Evolutionary conservation across 2,113 vertebrate genomes (phyloP).

Genomic region (Grus americana): DNA sequence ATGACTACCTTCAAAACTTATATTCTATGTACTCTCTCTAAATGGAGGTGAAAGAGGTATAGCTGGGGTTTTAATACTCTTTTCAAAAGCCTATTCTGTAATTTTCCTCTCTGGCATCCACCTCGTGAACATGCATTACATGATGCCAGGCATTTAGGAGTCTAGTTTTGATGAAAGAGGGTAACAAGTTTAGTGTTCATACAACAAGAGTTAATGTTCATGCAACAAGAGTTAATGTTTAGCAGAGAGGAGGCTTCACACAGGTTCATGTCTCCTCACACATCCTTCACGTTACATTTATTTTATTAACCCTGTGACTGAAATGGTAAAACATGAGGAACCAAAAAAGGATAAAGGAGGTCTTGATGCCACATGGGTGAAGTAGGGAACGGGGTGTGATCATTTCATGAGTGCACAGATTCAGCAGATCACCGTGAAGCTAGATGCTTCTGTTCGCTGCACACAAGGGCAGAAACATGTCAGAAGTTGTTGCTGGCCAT

Average conservation of each 20-base stretch:
- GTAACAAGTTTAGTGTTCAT: not conserved
- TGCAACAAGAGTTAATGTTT: not conserved
- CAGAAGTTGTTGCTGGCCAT: not conserved
- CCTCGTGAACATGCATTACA: conserved; percentile 37
- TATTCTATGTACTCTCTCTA: conserved; percentile 30
- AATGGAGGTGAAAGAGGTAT: conserved; percentile 18
- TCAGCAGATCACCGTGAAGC: not conserved
- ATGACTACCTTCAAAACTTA: not conserved
- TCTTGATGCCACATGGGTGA: not conserved
- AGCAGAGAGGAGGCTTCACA: not conserved
- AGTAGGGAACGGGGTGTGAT: not conserved
- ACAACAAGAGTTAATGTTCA: not conserved
- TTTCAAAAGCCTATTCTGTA: conserved; percentile 59
- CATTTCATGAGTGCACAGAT: not conserved
- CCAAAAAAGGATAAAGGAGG: not conserved
- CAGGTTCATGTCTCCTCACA: not conserved
- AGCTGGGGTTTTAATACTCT: conserved; percentile 32
- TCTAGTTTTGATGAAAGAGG: not conserved
- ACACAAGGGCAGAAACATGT: not conserved
- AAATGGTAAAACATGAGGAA: not conserved
- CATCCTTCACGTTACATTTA: not conserved
- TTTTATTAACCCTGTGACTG: not conserved
- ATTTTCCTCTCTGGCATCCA: conserved; percentile 50
- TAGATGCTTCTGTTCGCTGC: not conserved
- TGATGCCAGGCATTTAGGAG: not conserved